Evolutionary conservation across 2,797 vertebrate species (phyloP).

Genomic region (Chaunax sp.): DNA sequence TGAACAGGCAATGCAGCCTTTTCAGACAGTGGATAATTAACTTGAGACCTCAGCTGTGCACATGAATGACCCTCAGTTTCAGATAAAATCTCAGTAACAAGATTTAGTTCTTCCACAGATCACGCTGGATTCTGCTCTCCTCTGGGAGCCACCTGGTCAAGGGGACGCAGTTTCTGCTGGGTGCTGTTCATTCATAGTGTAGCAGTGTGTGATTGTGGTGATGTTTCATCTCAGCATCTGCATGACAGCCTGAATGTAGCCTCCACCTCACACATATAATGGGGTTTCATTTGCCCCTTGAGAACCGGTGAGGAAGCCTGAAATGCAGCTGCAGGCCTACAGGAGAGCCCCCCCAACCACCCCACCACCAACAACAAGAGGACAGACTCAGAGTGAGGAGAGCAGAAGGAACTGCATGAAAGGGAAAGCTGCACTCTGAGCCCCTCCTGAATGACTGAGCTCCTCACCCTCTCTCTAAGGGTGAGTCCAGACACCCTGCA

Average conservation of each 20-base stretch:
- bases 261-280: slow-evolving; percentile 73
- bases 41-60: slow-evolving; percentile 2
- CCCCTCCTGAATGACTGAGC: too few species aligned
- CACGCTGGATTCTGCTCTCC: slow-evolving; percentile 3
- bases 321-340: slow-evolving; percentile 66
- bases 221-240: slow-evolving; percentile 66
- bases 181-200: slow-evolving; percentile 66
- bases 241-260: slow-evolving; percentile 75
- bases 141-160: slow-evolving; percentile 46
- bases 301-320: slow-evolving; percentile 64
- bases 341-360: slow-evolving; percentile 35
- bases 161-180: slow-evolving; percentile 40
- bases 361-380: slow-evolving; percentile 7
- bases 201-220: slow-evolving; percentile 49
- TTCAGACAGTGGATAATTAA: slow-evolving; percentile 35
- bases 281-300: slow-evolving; percentile 76
- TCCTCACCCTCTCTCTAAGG: too few species aligned
- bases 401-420: slow-evolving; percentile 13
- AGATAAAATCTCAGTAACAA: slow-evolving; percentile 23
- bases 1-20: slow-evolving; percentile 16
- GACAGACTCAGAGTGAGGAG: slow-evolving; percentile 11
- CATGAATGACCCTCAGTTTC: slow-evolving; percentile 11
- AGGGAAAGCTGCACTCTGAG: too few species aligned
- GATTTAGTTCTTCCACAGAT: slow-evolving; percentile 20
- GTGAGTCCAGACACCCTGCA: too few species aligned